A percentile compares a stretch with the other conserved stretches of the same genome.
Evolutionary conservation across 2,113 vertebrate genomes (phyloP).

Genomic region (Monopterus albus): DNA sequence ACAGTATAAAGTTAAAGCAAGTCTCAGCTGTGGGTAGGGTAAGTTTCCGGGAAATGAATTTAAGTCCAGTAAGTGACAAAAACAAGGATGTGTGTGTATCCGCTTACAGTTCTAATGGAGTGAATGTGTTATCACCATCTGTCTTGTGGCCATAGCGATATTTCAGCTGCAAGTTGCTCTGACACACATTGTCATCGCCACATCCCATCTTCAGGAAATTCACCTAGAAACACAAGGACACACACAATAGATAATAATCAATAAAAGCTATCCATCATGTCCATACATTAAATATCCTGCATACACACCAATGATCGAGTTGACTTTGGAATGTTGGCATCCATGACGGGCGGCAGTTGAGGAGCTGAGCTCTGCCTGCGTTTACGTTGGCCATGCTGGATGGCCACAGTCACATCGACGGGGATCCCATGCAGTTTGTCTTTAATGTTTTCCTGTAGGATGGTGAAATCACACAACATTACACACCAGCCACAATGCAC

Average conservation of each 20-base stretch:
- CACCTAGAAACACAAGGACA: slow-evolving; percentile 80
- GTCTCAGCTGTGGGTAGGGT: no score
- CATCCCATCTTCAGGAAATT: slow-evolving; percentile 94
- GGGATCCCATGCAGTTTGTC: slow-evolving; percentile 93
- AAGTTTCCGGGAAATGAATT: no score
- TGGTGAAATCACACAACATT: background rate
- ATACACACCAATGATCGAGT: slow-evolving; percentile 79
- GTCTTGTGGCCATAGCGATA: slow-evolving; percentile 86
- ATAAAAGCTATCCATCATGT: background rate
- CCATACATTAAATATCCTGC: background rate
- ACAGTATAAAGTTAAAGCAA: no score
- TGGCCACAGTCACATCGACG: slow-evolving; percentile 85
- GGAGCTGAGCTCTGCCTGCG: slow-evolving; percentile 79
- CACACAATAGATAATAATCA: background rate
- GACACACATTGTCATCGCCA: slow-evolving; percentile 87
- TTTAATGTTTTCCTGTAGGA: slow-evolving; percentile 88
- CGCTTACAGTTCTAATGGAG: slow-evolving; percentile 85
- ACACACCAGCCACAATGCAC: background rate
- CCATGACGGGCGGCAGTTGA: slow-evolving; percentile 86
- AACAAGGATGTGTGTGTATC: background rate
- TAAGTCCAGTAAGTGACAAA: no score
- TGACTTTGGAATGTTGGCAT: slow-evolving; percentile 78
- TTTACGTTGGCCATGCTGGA: slow-evolving; percentile 77
- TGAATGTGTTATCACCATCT: slow-evolving; percentile 81
- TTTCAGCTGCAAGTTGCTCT: slow-evolving; percentile 89